Evolutionary conservation across 2,888 invertebrate genomes (phyloP).

Genomic region (Pollenia labialis): DNA sequence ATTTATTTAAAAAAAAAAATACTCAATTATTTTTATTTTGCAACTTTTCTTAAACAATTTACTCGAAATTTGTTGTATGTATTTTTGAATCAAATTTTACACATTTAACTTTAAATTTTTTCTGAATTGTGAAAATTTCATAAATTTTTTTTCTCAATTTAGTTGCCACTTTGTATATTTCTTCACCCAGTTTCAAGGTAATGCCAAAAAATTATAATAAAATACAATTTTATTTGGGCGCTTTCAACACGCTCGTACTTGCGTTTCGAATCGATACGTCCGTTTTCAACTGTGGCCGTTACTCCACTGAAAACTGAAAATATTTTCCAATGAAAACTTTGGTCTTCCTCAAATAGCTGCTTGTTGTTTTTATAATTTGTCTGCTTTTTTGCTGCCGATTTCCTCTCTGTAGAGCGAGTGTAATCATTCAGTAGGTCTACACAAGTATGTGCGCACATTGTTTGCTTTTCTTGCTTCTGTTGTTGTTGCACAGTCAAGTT

Average conservation of each 20-base stretch:
- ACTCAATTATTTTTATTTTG: slow-evolving; percentile 20
- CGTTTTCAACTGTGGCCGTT: slow-evolving; percentile 82
- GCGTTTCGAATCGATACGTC: slow-evolving; percentile 76
- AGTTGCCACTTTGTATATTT: slow-evolving; percentile 73
- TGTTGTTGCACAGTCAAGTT: slow-evolving; percentile 59
- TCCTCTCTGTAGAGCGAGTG: slow-evolving; percentile 65
- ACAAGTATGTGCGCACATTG: slow-evolving; percentile 61
- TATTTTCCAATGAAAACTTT: slow-evolving; percentile 78
- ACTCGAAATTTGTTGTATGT: slow-evolving; percentile 8
- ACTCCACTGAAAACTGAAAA: slow-evolving; percentile 80
- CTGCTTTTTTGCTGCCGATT: slow-evolving; percentile 18
- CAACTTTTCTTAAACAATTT: slow-evolving; percentile 3
- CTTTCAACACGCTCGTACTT: slow-evolving; percentile 73
- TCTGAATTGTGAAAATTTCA: slow-evolving; percentile 48
- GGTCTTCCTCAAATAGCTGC: slow-evolving; percentile 46
- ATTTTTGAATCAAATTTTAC: slow-evolving; percentile 37
- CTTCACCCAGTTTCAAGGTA: slow-evolving; percentile 76
- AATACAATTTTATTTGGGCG: slow-evolving; percentile 72
- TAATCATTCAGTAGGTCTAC: slow-evolving; percentile 19
- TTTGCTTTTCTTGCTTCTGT: slow-evolving; percentile 26
- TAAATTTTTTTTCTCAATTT: slow-evolving; percentile 56
- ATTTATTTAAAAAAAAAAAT: slow-evolving; percentile 5
- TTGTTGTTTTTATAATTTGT: slow-evolving; percentile 16
- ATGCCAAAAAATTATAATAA: slow-evolving; percentile 70
- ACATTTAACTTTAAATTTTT: slow-evolving; percentile 55